Evolutionary conservation across 2,113 vertebrate genomes (phyloP), one percentile per base, ranked within the genome.

Genomic region (Hiodon alosoides): DNA sequence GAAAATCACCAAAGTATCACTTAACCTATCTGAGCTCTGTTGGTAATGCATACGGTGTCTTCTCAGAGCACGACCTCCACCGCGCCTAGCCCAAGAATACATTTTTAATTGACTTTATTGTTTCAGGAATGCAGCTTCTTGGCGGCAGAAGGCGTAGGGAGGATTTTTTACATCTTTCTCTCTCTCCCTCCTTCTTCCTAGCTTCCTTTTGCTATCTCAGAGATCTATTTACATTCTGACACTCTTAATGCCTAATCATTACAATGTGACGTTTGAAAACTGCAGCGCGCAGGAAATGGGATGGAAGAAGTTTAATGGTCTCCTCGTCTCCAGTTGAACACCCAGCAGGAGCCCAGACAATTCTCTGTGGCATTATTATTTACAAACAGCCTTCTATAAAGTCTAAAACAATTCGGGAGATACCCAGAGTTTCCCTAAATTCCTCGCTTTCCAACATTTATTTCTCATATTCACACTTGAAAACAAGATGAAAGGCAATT

Each of bases 91-190:
- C 16, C 54, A 57, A 85, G 88, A 90, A 90, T 90, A 83, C 83
- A 87, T 88, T 90, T 91, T 90, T 92, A 91, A 92, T 90, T 90
- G 92, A 88, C 86, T 88, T 83, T 83, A 87, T 89, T 90, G 87
- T 84, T 86, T 89, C 80, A 86, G 85, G 73, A 68, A 75, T 67
- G 73, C 54, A 55, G 64, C 65, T 74, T 54, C 82, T 85, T 76
- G 67, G 72, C 75, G 67, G 53, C 73, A 67, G 73, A 74, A 53
- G 46, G 66, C 70, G 17, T 64, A 67, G 79, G 81, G 88, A 83
- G 81, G 82, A 83, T 85, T 79, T 48, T 77, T 79, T 8, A 9
- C 57, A 2, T 62, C 74, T 47, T 16, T 50, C 11, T 48, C 52
- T 9, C 62, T 7, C 72, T 8, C 50, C 2, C 17, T 11, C 72